Percentiles rank a stretch among this genome's conserved stretches.
phyloP scores from a whole-genome alignment of 2,113 vertebrate genomes.

The Gnathonemus echidnorhynchus region DNA sequence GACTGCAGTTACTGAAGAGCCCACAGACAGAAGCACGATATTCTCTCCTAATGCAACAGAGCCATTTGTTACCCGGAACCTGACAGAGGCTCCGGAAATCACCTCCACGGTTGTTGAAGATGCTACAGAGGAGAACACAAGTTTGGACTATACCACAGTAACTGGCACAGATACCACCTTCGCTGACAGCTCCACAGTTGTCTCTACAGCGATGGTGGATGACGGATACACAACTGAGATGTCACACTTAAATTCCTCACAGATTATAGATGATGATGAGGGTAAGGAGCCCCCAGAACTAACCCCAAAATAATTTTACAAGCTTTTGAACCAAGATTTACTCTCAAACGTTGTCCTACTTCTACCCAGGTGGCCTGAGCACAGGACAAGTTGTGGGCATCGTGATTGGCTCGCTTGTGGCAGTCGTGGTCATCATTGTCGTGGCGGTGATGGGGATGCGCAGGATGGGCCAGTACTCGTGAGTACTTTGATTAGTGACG shows the following conservation, averaged over 20 bases:
- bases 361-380: constrained; percentile 36
- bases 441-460: constrained; percentile 50
- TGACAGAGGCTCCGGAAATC: neutral
- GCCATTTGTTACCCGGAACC: neutral
- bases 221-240: neutral
- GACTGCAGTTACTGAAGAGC: neutral
- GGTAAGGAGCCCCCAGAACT: neutral
- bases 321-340: neutral
- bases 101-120: neutral
- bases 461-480: constrained; percentile 71
- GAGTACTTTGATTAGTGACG: constrained; percentile 33
- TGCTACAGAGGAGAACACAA: neutral
- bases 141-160: too few relatives aligned
- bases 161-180: neutral
- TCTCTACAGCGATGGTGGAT: neutral
- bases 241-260: neutral
- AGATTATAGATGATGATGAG: neutral
- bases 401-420: constrained; percentile 54
- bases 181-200: neutral
- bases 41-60: neutral
- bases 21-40: neutral
- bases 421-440: constrained; percentile 46
- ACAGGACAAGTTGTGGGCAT: constrained; percentile 59
- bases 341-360: neutral
- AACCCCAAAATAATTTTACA: neutral